Evolutionary conservation across 2,888 invertebrate genomes (phyloP), one percentile per base, ranked within the genome.

Genomic region (Drosophila picticornis): DNA sequence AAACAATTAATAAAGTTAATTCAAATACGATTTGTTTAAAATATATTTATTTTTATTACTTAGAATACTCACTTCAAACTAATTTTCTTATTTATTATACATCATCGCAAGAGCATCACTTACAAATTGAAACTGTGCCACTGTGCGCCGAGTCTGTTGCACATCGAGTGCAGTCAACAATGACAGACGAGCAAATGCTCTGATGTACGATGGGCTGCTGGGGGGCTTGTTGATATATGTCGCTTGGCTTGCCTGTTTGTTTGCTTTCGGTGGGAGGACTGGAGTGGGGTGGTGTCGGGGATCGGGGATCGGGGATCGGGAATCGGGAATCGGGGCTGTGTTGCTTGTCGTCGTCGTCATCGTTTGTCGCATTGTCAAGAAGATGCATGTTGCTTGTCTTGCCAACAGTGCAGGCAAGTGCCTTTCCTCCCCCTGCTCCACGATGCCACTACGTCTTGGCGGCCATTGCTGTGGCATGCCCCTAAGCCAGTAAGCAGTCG

Each of bases 341-440:
- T 83, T 79, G 66, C 85, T 83, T 81, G 85, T 83, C 84, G 83
- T 84, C 88, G 65, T 84, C 84, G 80, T 85, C 85, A 86, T 90
- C 90, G 90, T 89, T 86, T 86, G 86, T 90, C 90, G 88, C 75
- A 87, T 89, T 90, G 90, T 90, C 87, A 90, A 90, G 87, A 90
- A 87, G 91, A 90, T 86, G 87, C 86, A 90, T 86, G 86, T 86
- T 81, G 77, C 88, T 84, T 87, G 90, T 72, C 89, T 90, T 90
- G 84, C 84, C 89, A 80, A 88, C 86, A 83, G 86, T 64, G 77
- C 73, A 74, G 58, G 63, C 72, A 56, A 56, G 56, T 38, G 38
- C 38, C 38, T 27, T 29, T n/a, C 7, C 11, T 4, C 40, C 4
- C 29, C 3, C n/a, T 10, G 34, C 31, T 32, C 13, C 29, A 7